Base-by-base conservation (phyloP, 2,113 vertebrate species). In the Haliaeetus leucogaster region DNA sequence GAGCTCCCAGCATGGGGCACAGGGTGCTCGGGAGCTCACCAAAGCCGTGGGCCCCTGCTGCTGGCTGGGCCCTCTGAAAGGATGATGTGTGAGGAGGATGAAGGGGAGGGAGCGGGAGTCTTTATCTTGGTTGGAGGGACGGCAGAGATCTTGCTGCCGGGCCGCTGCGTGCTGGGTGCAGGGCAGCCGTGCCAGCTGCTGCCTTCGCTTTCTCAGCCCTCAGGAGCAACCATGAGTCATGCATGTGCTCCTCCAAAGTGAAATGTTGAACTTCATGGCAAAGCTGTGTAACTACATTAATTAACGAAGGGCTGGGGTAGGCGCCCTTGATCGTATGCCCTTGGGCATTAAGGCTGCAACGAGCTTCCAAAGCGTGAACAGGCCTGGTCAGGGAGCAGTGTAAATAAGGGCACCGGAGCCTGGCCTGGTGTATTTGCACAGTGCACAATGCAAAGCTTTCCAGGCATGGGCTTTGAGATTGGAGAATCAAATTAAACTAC, bases 271-370 rank as follows among this genome's bases (percentile, higher is more conserved):
- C 16, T 21, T 29, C 1, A 0, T 1, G 5, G 59, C 80, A 10
- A 6, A 47, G 76, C 76, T 47, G 2, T 8, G 11, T 14, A 1
- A 13, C 21, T 12, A 2, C 4, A 2, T 5, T 27, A 34, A 26
- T 58, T 16, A 7, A 10, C 0, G 3, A 7, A 11, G 76, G 52
- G 45, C 61, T 27, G 92, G 61, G 18, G 26, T 2, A 45, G 26
- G 8, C 13, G 55, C 34, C 71, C 71, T 43, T 4, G 17, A 1
- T 10, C 25, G 0, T 6, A 12, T 3, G 29, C 25, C 50, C 77
- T 38, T 1, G 2, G 34, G 27, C 68, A 5, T 5, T 2, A 2
- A 2, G 5, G 38, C 55, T n/a, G 23, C 50, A 0, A 0, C 2
- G 2, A 76, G 52, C 59, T 47, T 30, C 56, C 16, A 0, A 4